Conservation (phyloP, 2,888 invertebrate genomes). For the Tenthredo scrophulariae region DNA sequence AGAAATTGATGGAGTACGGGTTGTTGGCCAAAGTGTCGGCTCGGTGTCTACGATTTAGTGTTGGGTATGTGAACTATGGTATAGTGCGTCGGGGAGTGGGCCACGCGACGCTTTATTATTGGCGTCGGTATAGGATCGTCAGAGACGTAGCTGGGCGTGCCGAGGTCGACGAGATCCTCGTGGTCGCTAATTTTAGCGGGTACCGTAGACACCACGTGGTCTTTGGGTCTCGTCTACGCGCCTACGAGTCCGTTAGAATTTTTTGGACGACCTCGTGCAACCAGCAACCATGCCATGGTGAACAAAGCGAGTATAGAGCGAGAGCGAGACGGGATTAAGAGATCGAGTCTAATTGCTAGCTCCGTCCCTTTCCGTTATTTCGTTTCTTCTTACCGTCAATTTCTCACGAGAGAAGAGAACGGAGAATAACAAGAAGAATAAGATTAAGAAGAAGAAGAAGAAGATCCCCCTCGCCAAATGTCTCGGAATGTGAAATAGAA, state of each 20-base stretch:
- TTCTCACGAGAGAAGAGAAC: constrained; percentile 44
- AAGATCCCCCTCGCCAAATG: constrained; percentile 11
- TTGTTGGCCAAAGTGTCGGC: constrained; percentile 42
- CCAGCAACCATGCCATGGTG: not conserved
- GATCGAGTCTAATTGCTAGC: constrained; percentile 62
- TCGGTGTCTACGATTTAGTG: constrained; percentile 32
- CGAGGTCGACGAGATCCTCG: constrained; percentile 67
- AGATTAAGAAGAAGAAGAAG: not conserved
- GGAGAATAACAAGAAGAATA: not conserved
- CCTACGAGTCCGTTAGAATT: constrained; percentile 60
- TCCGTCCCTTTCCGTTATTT: constrained; percentile 54
- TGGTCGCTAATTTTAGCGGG: constrained; percentile 75
- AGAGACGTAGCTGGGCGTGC: constrained; percentile 62
- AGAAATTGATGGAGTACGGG: constrained; percentile 6
- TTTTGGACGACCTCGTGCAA: constrained; percentile 14
- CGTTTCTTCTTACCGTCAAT: constrained; percentile 24
- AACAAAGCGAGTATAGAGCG: constrained; percentile 50
- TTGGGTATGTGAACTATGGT: constrained; percentile 15
- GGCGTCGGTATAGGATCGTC: constrained; percentile 22
- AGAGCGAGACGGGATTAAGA: constrained; percentile 46
- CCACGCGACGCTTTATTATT: constrained; percentile 46
- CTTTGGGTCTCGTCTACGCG: constrained; percentile 70
- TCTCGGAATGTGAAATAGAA: constrained; percentile 51
- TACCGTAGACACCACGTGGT: constrained; percentile 77
- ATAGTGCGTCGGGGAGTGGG: constrained; percentile 25